Evolutionary conservation across 2,888 invertebrate species (phyloP), one percentile per base, ranked within the genome.

Genomic region (Drosophila neoperkinsi): DNA sequence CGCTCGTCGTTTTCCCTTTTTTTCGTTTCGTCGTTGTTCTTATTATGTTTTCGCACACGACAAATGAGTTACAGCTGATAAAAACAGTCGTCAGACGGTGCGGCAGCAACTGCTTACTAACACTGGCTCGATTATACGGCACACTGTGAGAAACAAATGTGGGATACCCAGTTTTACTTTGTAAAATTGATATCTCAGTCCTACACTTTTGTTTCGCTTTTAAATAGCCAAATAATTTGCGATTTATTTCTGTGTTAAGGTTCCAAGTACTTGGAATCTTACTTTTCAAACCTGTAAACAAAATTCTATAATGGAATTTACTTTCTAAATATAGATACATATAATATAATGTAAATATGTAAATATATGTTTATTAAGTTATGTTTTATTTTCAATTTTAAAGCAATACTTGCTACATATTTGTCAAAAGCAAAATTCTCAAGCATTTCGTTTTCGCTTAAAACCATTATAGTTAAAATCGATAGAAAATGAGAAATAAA

Each of bases 51-150:
- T 74, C 74, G 70, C 83, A 79, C 65, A 56, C 74, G 67, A 59
- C 73, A 78, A 72, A 69, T 72, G 61, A 71, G 69, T 53, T 74
- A 86, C 85, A 85, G 85, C 85, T 85, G 85, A 85, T 87, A 85
- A 84, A 68, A 61, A 53, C 70, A 70, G 49, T 60, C 34, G 61
- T 34, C 56, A 55, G 52, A 59, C 62, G 18, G n/a, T 46, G 41
- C 9, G 16, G 38, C 16, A 18, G 34, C 25, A 10, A 36, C 3
- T 18, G 41, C 36, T 71, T 55, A 0, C 11, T 74, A 83, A 21
- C 71, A 83, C 88, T 82, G 25, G 13, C 18, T 31, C 10, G 36
- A 55, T 43, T 65, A 31, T 31, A 21, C 7, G 11, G 9, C 10
- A 61, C 46, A 70, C 63, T 64, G 43, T 30, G 46, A 13, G 61